phyloP scores from a whole-genome alignment of 1,140 invertebrate genomes.

The Tribolium castaneum region DNA sequence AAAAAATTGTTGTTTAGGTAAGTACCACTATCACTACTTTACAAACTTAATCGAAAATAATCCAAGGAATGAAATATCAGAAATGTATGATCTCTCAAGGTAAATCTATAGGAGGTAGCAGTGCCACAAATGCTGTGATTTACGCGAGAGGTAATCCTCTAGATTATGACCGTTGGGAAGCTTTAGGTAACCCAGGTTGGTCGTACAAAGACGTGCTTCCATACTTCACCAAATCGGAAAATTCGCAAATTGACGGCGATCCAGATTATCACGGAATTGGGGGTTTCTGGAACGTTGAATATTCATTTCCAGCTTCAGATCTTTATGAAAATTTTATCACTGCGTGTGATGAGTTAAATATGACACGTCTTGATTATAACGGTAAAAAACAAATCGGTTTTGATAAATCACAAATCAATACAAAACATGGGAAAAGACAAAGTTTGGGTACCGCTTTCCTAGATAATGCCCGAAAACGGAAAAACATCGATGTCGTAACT shows the following conservation, averaged over 20 bases:
- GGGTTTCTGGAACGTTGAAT: conserved; percentile 4
- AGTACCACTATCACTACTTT: background rate
- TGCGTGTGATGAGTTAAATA: conserved; percentile 68
- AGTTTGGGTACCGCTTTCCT: conserved; percentile 44
- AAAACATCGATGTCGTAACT: conserved; percentile 69
- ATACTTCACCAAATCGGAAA: conserved; percentile 85
- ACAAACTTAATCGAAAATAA: background rate
- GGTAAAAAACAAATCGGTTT: conserved; percentile 13
- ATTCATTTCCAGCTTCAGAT: background rate
- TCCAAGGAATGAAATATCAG: conserved; percentile 68
- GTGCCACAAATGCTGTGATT: conserved; percentile 83
- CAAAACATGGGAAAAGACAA: conserved; percentile 31
- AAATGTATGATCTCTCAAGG: conserved; percentile 78
- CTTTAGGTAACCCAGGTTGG: conserved; percentile 86
- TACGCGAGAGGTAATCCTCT: conserved; percentile 75
- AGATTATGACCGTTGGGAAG: conserved; percentile 78
- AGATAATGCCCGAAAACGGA: conserved; percentile 59
- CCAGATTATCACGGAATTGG: background rate
- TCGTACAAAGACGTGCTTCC: conserved; percentile 82
- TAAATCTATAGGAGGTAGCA: conserved; percentile 78
- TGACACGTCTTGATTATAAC: conserved; percentile 64
- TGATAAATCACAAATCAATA: conserved; percentile 26
- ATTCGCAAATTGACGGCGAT: conserved; percentile 62
- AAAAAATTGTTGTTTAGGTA: conserved; percentile 2
- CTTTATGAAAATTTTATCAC: conserved; percentile 63